Evolutionary conservation across 2,797 vertebrate genomes (phyloP).

Genomic region (Spea hammondii): DNA sequence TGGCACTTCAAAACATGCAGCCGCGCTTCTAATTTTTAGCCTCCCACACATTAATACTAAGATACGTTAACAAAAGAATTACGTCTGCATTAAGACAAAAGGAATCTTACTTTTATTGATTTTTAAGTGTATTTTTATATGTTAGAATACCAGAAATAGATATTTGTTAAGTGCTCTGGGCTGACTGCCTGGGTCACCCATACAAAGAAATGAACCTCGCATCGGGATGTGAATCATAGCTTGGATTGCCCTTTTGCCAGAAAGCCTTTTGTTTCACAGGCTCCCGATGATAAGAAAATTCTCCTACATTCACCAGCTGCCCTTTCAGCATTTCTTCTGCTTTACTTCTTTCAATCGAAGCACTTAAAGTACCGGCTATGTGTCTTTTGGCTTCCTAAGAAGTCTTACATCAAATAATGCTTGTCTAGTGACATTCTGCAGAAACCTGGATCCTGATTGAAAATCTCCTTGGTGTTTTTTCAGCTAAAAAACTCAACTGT

Average conservation of each 20-base stretch:
- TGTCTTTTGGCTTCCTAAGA: background rate
- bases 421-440: conserved; percentile 13
- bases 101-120: conserved; percentile 31
- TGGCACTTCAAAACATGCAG: background rate
- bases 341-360: conserved; percentile 36
- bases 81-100: background rate
- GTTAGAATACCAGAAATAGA: conserved; percentile 39
- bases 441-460: background rate
- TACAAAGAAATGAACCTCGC: conserved; percentile 13
- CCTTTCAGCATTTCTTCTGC: conserved; percentile 44
- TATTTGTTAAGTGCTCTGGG: conserved; percentile 28
- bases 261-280: conserved; percentile 43
- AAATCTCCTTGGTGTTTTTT: background rate
- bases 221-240: conserved; percentile 33
- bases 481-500: too few relatives aligned
- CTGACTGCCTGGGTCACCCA: conserved; percentile 31
- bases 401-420: conserved; percentile 1
- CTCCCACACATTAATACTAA: background rate
- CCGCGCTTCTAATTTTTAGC: background rate
- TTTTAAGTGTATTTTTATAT: conserved; percentile 22
- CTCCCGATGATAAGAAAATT: conserved; percentile 38
- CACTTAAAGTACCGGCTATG: conserved; percentile 6
- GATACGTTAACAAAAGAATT: background rate
- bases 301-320: conserved; percentile 11
- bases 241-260: conserved; percentile 35